phyloP scores from a whole-genome alignment of 2,113 vertebrate genomes.

The Tympanuchus pallidicinctus region DNA sequence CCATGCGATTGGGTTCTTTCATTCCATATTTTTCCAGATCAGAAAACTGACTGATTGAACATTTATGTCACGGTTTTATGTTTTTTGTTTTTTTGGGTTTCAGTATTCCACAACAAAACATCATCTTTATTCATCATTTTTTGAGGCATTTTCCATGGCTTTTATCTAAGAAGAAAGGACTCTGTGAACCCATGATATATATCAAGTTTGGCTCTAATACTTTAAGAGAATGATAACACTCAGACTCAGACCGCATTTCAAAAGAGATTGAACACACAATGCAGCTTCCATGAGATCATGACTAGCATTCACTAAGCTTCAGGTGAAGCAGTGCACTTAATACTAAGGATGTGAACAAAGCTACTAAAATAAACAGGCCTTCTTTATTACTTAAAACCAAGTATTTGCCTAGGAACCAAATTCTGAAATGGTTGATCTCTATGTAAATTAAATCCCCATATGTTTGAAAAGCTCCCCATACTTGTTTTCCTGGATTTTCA shows the following conservation, averaged over 20 bases:
- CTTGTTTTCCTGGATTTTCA: background rate
- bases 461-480: background rate
- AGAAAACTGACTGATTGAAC: background rate
- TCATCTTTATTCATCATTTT: background rate
- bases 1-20: background rate
- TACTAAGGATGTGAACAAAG: background rate
- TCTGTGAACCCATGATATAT: background rate
- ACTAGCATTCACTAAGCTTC: background rate
- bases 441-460: background rate
- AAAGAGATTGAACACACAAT: background rate
- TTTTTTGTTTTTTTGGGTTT: too few relatives aligned
- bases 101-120: too few relatives aligned
- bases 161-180: background rate
- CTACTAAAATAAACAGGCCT: background rate
- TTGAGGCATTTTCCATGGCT: background rate
- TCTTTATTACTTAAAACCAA: background rate
- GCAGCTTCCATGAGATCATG: background rate
- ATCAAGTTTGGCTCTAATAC: background rate
- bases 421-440: background rate
- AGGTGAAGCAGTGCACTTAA: background rate
- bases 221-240: background rate
- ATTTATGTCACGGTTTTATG: background rate
- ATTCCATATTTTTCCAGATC: background rate
- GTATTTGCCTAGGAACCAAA: background rate
- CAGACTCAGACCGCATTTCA: background rate